Base-by-base conservation (phyloP, 2,113 vertebrate species). In the Atractosteus spatula region DNA sequence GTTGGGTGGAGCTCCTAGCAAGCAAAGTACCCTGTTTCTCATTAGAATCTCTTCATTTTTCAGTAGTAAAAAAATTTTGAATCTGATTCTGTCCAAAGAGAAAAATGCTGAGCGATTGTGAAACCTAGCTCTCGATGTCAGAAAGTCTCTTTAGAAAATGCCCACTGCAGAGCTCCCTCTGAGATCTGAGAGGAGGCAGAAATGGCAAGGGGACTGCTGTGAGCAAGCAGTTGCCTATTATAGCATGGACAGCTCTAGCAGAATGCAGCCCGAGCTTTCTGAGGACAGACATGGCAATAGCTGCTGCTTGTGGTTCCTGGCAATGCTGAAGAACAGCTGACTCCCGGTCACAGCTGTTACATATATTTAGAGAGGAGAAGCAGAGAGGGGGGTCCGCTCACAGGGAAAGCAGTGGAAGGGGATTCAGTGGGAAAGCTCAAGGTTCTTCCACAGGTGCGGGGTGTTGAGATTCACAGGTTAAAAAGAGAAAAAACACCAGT, bases 61-160 rank as follows among this genome's bases (percentile, higher is more conserved):
- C 41, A 41, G 17, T 8, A 45, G 64, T 65, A 29, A 41, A 3
- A 42, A 69, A 45, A 69, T 68, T 68, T 68, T 68, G 17, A 69
- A 10, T 55, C 55, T 51, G 47, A 69, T 7, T 10, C 16, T 68
- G 47, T 29, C 17, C 0, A 29, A 29, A 29, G 0, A 29, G 17
- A 29, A 29, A 29, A 43, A 44, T 59, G 55, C 55, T 70, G 68
- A 70, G 68, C 41, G 8, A 41, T 57, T 41, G 14, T 70, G 55
- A 59, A 56, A 70, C 55, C 55, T 44, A 41, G 41, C 55, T 7
- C 54, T n/a, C 56, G 44, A 11, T 43, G 55, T 43, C 47, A 59
- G 68, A 70, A 59, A 59, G 57, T 54, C 68, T 70, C 68, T 57
- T 44, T 41, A 70, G 55, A 41, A 61, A 70, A 70, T 16, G 29